These are phyloP conservation scores for Polydrusus tereticollis DNA, from an alignment of 2,888 invertebrate species.

Conservation along the genomic window DNA sequence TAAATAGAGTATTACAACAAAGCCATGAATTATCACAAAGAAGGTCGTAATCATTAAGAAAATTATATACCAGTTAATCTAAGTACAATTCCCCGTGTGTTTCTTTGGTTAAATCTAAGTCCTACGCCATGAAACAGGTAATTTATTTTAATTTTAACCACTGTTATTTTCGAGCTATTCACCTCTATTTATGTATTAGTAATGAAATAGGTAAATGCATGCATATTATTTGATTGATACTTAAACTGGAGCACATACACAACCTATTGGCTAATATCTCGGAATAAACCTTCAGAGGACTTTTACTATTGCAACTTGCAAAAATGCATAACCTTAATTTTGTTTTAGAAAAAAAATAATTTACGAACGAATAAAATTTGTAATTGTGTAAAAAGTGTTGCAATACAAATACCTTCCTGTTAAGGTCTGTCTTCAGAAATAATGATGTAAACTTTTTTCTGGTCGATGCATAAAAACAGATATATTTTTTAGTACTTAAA, in stretches of 20 bases:
- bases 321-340: conserved; percentile 40
- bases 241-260: conserved; percentile 29
- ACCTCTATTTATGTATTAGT: conserved; percentile 24
- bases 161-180: conserved; percentile 39
- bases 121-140: conserved; percentile 20
- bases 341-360: neutral
- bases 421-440: too few relatives aligned
- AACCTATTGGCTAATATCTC: conserved; percentile 24
- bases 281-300: conserved; percentile 35
- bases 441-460: too few relatives aligned
- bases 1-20: conserved; percentile 29
- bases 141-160: conserved; percentile 35
- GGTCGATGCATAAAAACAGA: too few relatives aligned
- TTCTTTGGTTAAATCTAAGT: conserved; percentile 16
- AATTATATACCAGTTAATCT: conserved; percentile 40
- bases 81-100: conserved; percentile 30
- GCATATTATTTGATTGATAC: conserved; percentile 25
- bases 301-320: conserved; percentile 27
- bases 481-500: too few relatives aligned
- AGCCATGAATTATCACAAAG: conserved; percentile 30
- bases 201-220: conserved; percentile 23
- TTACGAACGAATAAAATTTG: neutral
- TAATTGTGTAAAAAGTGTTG: too few relatives aligned
- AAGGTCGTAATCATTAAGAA: conserved; percentile 45
- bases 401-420: too few relatives aligned